Evolutionary conservation across 1,140 invertebrate species (phyloP), one percentile per base, ranked within the genome.

Genomic region (Octopus sinensis): DNA sequence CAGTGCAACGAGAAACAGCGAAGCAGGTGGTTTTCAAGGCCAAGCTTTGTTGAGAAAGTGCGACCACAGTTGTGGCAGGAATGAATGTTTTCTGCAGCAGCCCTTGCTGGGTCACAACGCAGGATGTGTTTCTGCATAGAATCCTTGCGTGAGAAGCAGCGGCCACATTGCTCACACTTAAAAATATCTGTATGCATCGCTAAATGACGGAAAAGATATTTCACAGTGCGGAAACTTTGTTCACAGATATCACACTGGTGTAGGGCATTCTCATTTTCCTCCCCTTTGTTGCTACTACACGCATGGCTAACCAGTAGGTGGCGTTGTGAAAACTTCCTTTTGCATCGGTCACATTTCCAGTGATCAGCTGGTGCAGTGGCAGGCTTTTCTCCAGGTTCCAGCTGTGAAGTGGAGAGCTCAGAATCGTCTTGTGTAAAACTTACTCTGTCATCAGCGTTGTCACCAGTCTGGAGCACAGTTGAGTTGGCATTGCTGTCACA

Each of bases 241-340:
- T 91, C 86, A 85, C 93, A 93, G 80, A 93, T 92, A 86, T 93
- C 92, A 89, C 93, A 93, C 52, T 81, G 78, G 10, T 76, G 71
- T 12, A 53, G 51, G 17, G 43, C 4, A 43, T 17, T 23, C 9
- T 80, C 80, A 17, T 54, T n/a, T 4, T 71, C 53, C 10, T 54
- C 43, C 5, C 71, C 51, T 23, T 80, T n/a, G 17, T 5, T 56
- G 73, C 56, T 71, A 53, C 54, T 30, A 82, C 83, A 84, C 10
- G 54, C 73, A 56, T 84, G 83, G 12, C 81, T 81, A 17, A 78
- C 56, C 51, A 84, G 78, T 23, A 84, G 78, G 53, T 84, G 83
- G 52, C 83, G 82, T 10, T 82, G 80, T 30, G 83, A 81, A 68
- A 86, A 88, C 6, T 81, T 75, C 13, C 82, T 76, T 6, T 81